Conservation (phyloP, 2,797 vertebrate genomes). For the Gambelia wislizenii region DNA sequence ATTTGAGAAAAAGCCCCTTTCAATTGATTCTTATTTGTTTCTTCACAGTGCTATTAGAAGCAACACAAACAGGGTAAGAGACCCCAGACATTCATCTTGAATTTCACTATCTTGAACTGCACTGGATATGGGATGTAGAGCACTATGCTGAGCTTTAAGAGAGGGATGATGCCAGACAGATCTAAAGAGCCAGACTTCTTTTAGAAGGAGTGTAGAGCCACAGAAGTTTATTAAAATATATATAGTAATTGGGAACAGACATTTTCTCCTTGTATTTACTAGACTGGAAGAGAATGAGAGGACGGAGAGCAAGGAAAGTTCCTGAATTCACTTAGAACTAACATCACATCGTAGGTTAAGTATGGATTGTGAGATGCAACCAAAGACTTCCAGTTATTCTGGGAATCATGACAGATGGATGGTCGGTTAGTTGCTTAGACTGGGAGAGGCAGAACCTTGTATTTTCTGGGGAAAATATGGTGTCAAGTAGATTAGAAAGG, state of each 20-base stretch:
- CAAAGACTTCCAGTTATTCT: neutral
- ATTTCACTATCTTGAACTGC: neutral
- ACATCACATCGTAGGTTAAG: neutral
- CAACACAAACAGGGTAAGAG: neutral
- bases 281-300: neutral
- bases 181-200: neutral
- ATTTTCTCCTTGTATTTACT: neutral
- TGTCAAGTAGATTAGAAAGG: neutral
- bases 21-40: neutral
- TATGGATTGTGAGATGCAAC: neutral
- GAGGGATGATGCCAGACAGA: neutral
- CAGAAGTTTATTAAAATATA: neutral
- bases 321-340: neutral
- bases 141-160: neutral
- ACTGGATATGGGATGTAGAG: neutral
- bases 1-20: neutral
- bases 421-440: neutral
- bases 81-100: neutral
- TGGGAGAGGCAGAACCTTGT: neutral
- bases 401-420: neutral
- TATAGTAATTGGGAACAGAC: neutral
- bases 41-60: neutral
- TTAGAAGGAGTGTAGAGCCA: neutral
- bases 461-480: neutral
- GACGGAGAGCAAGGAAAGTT: neutral